A percentile compares a stretch with the other conserved stretches of the same genome.
Evolutionary conservation across 92 coral and sea anemone genomes (phyloP).

Genomic region (Porites divaricata): DNA sequence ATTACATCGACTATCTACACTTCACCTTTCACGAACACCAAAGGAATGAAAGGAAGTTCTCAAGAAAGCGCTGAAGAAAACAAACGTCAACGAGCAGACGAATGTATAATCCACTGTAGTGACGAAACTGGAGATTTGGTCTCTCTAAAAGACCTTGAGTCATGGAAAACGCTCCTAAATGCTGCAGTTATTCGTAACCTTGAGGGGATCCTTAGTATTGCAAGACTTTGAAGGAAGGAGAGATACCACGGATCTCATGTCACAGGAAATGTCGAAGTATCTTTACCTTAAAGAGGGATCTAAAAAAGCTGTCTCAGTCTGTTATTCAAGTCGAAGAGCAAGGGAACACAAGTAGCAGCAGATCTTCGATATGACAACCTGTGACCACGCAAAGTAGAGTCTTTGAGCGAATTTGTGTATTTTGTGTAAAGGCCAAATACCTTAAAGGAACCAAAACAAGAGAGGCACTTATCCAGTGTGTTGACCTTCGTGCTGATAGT

Average conservation of each 20-base stretch:
- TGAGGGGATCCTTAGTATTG: slow-evolving; percentile 7
- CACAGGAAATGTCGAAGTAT: slow-evolving; percentile 55
- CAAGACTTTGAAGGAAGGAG: slow-evolving; percentile 9
- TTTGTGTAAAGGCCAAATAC: slow-evolving; percentile 62
- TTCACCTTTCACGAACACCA: no score
- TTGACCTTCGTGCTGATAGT: slow-evolving; percentile 46
- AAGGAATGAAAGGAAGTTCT: no score
- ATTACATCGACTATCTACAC: no score
- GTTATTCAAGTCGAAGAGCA: slow-evolving; percentile 19
- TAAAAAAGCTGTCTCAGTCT: slow-evolving; percentile 43
- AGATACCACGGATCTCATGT: slow-evolving; percentile 1
- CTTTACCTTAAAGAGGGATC: slow-evolving; percentile 55
- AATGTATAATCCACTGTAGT: slow-evolving; percentile 46
- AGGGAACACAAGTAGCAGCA: slow-evolving; percentile 32
- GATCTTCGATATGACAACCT: slow-evolving; percentile 48
- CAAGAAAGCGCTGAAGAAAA: no score
- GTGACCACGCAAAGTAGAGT: slow-evolving; percentile 40
- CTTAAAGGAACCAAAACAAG: slow-evolving; percentile 35
- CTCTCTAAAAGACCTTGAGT: slow-evolving; percentile 33
- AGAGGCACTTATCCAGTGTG: slow-evolving; percentile 45
- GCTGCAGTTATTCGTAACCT: no score
- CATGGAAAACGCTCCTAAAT: slow-evolving; percentile 22
- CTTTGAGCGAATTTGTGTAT: slow-evolving; percentile 56
- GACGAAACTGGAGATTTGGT: slow-evolving; percentile 31
- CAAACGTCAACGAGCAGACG: background rate